phyloP scores from a whole-genome alignment of 2,888 invertebrate genomes.

The Empis livida region DNA sequence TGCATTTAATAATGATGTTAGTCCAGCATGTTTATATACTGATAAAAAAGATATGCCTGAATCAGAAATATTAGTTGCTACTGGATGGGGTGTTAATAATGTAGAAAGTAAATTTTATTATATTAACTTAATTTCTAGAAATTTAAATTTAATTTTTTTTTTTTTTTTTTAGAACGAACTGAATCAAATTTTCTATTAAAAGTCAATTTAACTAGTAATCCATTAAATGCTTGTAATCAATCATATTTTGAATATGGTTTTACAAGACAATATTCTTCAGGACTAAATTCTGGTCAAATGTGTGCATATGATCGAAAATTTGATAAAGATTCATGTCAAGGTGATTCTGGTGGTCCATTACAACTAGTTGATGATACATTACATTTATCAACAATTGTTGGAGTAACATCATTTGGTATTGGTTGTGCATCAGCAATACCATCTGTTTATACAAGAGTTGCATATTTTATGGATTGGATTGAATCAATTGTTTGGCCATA shows the following conservation, averaged over 20 bases:
- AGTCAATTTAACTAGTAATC: slow-evolving; percentile 15
- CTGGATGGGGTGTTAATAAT: slow-evolving; percentile 18
- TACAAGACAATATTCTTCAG: slow-evolving; percentile 7
- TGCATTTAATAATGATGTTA: slow-evolving; percentile 7
- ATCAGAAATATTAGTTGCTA: slow-evolving; percentile 10
- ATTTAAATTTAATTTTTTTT: neutral
- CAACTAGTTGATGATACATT: slow-evolving; percentile 16
- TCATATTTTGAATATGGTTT: slow-evolving; percentile 7
- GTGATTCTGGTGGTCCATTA: slow-evolving; percentile 31
- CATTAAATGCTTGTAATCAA: slow-evolving; percentile 11
- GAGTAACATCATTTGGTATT: slow-evolving; percentile 26
- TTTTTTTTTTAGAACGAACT: slow-evolving; percentile 12
- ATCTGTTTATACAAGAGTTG: slow-evolving; percentile 28
- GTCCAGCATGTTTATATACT: slow-evolving; percentile 18
- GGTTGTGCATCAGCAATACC: slow-evolving; percentile 26
- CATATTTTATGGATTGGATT: slow-evolving; percentile 28
- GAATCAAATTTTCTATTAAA: slow-evolving; percentile 13
- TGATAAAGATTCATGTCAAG: slow-evolving; percentile 25
- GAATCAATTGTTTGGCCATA: slow-evolving; percentile 27
- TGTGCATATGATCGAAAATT: slow-evolving; percentile 17
- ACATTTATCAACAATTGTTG: slow-evolving; percentile 20
- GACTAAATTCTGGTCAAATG: slow-evolving; percentile 13
- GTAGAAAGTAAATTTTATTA: slow-evolving; percentile 9
- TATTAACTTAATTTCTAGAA: slow-evolving; percentile 1
- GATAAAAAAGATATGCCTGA: slow-evolving; percentile 10